Evolutionary conservation across 23 tunicate species (phyloP).

Genomic region (Corella eumyota): DNA sequence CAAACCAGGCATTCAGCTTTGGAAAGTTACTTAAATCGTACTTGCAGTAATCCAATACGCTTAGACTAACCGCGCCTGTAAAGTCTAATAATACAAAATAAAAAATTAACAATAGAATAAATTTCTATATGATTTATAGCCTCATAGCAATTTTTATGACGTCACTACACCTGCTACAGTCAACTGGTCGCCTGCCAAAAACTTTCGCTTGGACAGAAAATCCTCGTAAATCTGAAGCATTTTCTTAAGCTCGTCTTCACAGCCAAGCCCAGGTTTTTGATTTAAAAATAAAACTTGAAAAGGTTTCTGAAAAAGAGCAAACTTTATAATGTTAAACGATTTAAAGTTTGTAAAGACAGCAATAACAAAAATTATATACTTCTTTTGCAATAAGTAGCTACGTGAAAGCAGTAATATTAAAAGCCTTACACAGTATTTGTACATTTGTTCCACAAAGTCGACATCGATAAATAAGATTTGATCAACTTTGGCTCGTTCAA

Average conservation of each 20-base stretch:
- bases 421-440: slow-evolving; percentile 19
- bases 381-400: too few relatives aligned
- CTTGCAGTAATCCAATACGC: not conserved
- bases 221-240: slow-evolving; percentile 18
- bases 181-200: slow-evolving; percentile 27
- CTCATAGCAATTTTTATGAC: not conserved
- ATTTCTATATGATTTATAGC: too few relatives aligned
- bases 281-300: slow-evolving; percentile 19
- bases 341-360: too few relatives aligned
- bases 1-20: not conserved
- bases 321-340: too few relatives aligned
- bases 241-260: slow-evolving; percentile 1
- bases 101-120: too few relatives aligned
- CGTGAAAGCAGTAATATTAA: too few relatives aligned
- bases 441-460: not conserved
- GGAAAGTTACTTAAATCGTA: slow-evolving; percentile 5
- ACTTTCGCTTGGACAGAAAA: slow-evolving; percentile 11
- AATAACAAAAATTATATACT: too few relatives aligned
- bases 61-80: not conserved
- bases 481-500: slow-evolving; percentile 28
- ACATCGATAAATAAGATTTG: slow-evolving; percentile 23
- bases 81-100: too few relatives aligned
- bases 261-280: slow-evolving; percentile 2
- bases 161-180: slow-evolving; percentile 27
- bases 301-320: slow-evolving; percentile 6